Evolutionary conservation across 1,140 invertebrate genomes (phyloP).

Genomic region (Meloidogyne floridensis): DNA sequence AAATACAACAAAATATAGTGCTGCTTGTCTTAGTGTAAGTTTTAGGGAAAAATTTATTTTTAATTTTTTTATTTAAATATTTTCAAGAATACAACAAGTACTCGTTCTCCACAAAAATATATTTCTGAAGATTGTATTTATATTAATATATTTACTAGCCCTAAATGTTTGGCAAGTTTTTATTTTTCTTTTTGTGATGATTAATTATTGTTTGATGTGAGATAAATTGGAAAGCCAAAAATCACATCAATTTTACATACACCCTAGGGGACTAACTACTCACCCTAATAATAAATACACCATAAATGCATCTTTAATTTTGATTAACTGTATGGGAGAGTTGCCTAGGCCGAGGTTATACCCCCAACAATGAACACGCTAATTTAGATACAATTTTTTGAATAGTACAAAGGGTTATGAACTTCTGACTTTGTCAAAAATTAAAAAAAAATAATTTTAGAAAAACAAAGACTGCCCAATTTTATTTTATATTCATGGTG

Average conservation of each 20-base stretch:
- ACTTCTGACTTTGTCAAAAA: too few species aligned
- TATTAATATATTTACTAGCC: conserved; percentile 45
- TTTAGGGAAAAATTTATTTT: background rate
- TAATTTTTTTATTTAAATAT: background rate
- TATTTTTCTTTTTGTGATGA: background rate
- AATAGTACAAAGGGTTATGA: too few species aligned
- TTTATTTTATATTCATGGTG: conserved; percentile 60
- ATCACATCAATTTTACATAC: too few species aligned
- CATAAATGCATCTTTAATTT: too few species aligned
- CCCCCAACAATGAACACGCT: too few species aligned
- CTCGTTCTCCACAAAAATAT: conserved; percentile 49
- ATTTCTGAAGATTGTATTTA: conserved; percentile 55
- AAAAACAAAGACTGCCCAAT: conserved; percentile 45
- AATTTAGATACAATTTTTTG: too few species aligned
- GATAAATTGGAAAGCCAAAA: background rate
- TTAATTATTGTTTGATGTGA: too few species aligned
- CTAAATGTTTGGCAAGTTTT: conserved; percentile 37
- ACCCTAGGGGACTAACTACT: too few species aligned
- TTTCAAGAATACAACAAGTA: conserved; percentile 45
- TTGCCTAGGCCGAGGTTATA: too few species aligned
- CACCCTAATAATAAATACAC: too few species aligned
- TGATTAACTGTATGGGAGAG: too few species aligned
- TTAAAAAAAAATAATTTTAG: background rate
- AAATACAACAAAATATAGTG: conserved; percentile 76
- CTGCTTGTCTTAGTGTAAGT: conserved; percentile 48